Percentiles rank a stretch among this genome's conserved stretches.
Evolutionary conservation across 2,797 vertebrate genomes (phyloP).

Genomic region (Dendrocincla fuliginosa): DNA sequence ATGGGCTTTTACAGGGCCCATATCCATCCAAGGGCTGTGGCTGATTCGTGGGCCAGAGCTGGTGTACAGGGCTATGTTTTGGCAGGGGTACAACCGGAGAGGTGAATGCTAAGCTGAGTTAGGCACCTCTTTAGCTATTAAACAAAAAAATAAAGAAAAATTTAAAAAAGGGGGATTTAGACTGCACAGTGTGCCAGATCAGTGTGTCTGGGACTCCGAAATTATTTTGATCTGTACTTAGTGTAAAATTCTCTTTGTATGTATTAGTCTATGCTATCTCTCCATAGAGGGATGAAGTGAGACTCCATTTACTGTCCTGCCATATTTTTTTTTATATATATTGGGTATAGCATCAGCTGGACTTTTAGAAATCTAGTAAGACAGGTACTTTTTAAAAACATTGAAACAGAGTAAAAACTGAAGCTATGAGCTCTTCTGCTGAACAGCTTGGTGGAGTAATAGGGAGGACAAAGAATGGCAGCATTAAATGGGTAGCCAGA

Average conservation of each 20-base stretch:
- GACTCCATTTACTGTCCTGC: background rate
- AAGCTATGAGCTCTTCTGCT: background rate
- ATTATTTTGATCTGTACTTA: background rate
- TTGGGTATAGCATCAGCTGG: background rate
- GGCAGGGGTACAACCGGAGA: background rate
- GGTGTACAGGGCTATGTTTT: too few relatives aligned
- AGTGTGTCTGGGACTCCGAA: background rate
- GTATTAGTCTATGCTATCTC: background rate
- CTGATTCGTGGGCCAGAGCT: background rate
- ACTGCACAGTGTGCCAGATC: accelerated
- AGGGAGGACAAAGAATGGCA: background rate
- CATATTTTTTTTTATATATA: background rate
- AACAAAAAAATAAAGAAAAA: background rate
- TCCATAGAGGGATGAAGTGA: background rate
- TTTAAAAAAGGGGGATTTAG: background rate
- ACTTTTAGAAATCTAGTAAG: background rate
- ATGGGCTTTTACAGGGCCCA: background rate
- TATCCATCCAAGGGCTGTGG: background rate
- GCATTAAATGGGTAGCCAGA: background rate
- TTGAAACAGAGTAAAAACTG: background rate
- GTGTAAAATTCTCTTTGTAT: background rate
- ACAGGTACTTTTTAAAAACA: background rate
- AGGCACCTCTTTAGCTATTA: background rate
- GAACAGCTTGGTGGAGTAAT: background rate
- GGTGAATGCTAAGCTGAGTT: background rate